Conservation (phyloP, 2,888 invertebrate species). For the Drosophila emarginata region DNA sequence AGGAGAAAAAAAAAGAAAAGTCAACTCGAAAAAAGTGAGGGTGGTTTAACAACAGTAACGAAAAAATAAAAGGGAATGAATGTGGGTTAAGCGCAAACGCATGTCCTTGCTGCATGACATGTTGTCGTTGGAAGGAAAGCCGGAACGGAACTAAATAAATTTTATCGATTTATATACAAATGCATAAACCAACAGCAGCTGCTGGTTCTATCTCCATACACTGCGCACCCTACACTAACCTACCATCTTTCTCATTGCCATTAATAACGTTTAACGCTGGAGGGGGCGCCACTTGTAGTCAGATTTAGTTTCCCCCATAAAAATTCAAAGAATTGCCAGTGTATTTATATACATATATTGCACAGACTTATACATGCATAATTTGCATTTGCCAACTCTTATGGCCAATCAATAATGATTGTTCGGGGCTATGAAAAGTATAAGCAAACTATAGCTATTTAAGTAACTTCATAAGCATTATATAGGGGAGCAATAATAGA, state of each 20-base stretch:
- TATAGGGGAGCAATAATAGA: not conserved
- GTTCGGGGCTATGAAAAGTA: slow-evolving; percentile 36
- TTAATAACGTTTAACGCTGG: slow-evolving; percentile 53
- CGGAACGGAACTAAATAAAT: slow-evolving; percentile 65
- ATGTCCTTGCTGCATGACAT: slow-evolving; percentile 47
- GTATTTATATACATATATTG: slow-evolving; percentile 18
- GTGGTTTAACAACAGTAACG: slow-evolving; percentile 9
- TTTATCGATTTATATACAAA: slow-evolving; percentile 60
- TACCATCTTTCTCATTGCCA: slow-evolving; percentile 19
- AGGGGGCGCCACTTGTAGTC: slow-evolving; percentile 21
- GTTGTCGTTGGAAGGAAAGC: slow-evolving; percentile 27
- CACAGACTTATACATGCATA: slow-evolving; percentile 45
- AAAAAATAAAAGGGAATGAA: slow-evolving; percentile 25
- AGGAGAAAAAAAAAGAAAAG: slow-evolving; percentile 43
- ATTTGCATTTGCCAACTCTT: slow-evolving; percentile 50
- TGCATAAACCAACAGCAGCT: slow-evolving; percentile 1
- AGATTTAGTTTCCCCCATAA: slow-evolving; percentile 46
- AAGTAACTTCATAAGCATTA: not conserved
- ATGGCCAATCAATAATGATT: slow-evolving; percentile 40
- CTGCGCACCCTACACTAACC: slow-evolving; percentile 15
- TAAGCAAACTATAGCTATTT: not conserved
- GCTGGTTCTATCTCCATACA: not conserved
- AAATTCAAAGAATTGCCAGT: slow-evolving; percentile 37
- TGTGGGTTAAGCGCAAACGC: slow-evolving; percentile 68
- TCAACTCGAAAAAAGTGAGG: slow-evolving; percentile 31